Percentiles rank a stretch among this genome's conserved stretches.
Conservation (phyloP, 2,113 vertebrate genomes). For the human region DNA sequence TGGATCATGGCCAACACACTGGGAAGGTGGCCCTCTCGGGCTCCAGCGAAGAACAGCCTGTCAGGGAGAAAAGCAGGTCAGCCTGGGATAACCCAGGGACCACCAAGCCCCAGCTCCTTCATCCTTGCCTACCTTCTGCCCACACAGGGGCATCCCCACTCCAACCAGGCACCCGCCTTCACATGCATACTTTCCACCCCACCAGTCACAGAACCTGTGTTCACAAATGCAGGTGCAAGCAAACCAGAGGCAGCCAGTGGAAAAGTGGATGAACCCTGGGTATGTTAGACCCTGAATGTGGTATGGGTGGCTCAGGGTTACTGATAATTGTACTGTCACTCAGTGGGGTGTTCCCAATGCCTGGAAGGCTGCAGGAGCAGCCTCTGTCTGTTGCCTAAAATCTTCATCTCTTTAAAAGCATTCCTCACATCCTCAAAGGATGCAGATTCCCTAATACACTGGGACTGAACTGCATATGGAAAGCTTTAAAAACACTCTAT, state of each 20-base stretch:
- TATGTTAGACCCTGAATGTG: background rate
- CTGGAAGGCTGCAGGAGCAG: background rate
- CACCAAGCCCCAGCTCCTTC: background rate
- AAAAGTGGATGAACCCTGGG: background rate
- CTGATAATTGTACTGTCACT: background rate
- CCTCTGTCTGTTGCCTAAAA: background rate
- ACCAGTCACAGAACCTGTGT: background rate
- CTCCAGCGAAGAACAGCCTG: slow-evolving; percentile 95
- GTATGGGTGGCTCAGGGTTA: background rate
- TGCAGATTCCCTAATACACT: background rate
- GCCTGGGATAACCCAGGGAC: background rate
- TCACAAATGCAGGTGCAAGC: slow-evolving; percentile 37
- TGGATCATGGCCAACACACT: slow-evolving; percentile 96
- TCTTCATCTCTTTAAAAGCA: slow-evolving; percentile 7
- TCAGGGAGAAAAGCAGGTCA: slow-evolving; percentile 55
- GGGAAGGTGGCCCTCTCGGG: slow-evolving; percentile 94
- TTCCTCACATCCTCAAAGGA: background rate
- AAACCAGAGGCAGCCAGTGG: slow-evolving; percentile 20
- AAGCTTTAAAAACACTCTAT: background rate
- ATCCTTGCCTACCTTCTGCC: background rate
- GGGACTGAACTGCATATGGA: background rate
- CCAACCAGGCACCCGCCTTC: background rate
- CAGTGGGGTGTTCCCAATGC: background rate
- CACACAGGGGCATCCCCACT: background rate
- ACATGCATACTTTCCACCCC: background rate